phyloP scores from a whole-genome alignment of 2,113 vertebrate species.

The Cyanoliseus patagonus region DNA sequence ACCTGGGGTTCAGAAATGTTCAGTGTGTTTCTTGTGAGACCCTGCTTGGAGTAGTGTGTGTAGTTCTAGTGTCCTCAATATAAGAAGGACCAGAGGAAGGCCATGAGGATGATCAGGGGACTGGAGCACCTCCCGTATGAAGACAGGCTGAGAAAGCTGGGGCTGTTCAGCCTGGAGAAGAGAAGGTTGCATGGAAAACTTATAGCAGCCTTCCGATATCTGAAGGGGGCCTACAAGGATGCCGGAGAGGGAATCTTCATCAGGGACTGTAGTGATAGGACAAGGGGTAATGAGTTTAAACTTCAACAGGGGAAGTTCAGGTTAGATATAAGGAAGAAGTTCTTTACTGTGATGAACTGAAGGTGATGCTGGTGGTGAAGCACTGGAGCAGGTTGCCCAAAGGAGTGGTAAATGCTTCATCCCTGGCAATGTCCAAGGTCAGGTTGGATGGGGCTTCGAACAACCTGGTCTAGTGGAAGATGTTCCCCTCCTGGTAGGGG shows the following conservation, averaged over 20 bases:
- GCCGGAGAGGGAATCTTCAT: not conserved
- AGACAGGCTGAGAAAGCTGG: not conserved
- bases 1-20: not conserved
- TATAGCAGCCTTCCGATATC: not conserved
- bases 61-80: not conserved
- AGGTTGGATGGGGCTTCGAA: not conserved
- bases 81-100: not conserved
- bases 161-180: not conserved
- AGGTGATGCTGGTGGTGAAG: not conserved
- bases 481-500: not conserved
- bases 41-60: not conserved
- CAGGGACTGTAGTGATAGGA: not conserved
- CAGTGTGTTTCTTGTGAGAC: not conserved
- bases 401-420: not conserved
- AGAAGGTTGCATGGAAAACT: not conserved
- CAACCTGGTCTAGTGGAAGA: not conserved
- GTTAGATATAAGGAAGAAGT: not conserved
- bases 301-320: not conserved
- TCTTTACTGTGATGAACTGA: not conserved
- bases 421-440: not conserved
- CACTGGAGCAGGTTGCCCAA: not conserved
- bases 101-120: not conserved
- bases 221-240: not conserved
- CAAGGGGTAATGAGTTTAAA: not conserved
- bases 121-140: not conserved